These are phyloP conservation scores for Pterobdella sp. DNA, from an alignment of 2,888 invertebrate genomes.

Conservation along the genomic window DNA sequence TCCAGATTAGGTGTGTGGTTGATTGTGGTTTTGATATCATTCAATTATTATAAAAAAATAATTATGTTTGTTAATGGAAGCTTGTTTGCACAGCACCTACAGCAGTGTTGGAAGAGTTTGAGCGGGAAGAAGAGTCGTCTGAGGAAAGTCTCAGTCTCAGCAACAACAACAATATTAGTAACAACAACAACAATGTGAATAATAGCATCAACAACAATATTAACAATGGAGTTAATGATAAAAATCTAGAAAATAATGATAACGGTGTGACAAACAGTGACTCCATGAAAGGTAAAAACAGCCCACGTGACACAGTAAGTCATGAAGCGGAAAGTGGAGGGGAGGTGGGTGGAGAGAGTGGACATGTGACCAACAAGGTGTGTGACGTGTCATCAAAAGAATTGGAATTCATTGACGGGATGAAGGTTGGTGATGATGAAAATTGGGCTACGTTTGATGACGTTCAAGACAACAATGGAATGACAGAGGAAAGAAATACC, in stretches of 20 bases:
- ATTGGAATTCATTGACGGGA: no score
- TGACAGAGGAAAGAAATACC: neutral
- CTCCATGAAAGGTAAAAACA: neutral
- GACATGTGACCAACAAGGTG: neutral
- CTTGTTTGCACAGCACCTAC: constrained; percentile 13
- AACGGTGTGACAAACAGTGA: neutral
- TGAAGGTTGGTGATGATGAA: neutral
- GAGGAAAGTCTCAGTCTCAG: neutral
- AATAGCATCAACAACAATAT: neutral
- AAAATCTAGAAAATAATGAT: constrained; percentile 19
- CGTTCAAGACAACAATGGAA: neutral
- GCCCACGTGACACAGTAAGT: neutral
- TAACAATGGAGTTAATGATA: neutral
- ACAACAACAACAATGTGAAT: constrained; percentile 2
- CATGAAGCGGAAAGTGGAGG: neutral
- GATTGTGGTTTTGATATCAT: neutral
- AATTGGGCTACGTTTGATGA: constrained; percentile 18
- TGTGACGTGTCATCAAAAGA: no score
- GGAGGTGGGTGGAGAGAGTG: neutral
- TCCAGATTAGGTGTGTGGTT: neutral
- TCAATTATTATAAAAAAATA: neutral
- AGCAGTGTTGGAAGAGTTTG: constrained; percentile 16
- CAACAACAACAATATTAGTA: neutral
- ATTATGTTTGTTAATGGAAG: neutral
- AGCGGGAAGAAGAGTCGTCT: neutral